These are phyloP conservation scores for Lucifuga dentata DNA, from an alignment of 2,113 vertebrate genomes.

Conservation along the genomic window DNA sequence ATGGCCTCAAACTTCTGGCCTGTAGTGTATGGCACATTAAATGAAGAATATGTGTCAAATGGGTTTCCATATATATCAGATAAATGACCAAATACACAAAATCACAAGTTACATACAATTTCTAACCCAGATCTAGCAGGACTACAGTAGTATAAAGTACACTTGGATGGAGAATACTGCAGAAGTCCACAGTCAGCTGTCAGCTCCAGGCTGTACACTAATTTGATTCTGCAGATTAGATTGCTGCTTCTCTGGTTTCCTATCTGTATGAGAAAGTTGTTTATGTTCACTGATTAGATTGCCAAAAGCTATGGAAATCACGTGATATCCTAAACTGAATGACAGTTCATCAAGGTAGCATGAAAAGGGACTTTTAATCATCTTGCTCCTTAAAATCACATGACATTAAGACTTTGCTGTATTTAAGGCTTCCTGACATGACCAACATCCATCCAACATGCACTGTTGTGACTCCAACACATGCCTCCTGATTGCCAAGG, in stretches of 20 bases:
- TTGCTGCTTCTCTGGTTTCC: constrained; percentile 1
- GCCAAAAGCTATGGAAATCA: constrained; percentile 13
- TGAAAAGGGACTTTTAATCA: constrained; percentile 37
- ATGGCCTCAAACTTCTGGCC: too few species aligned
- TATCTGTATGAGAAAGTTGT: constrained; percentile 12
- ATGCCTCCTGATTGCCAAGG: constrained; percentile 27
- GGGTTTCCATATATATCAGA: background rate
- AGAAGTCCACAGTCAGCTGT: constrained; percentile 17
- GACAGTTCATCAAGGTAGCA: constrained; percentile 43
- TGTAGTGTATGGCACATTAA: too few species aligned
- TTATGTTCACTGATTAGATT: constrained; percentile 6
- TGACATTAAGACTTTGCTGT: constrained; percentile 76
- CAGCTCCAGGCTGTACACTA: constrained; percentile 62
- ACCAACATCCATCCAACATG: constrained; percentile 24
- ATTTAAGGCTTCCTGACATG: constrained; percentile 32
- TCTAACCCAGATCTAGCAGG: constrained; percentile 14
- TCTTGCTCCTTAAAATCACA: constrained; percentile 30
- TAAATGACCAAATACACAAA: too few species aligned
- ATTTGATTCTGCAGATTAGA: constrained; percentile 40
- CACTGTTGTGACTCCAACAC: constrained; percentile 14
- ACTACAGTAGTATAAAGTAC: constrained; percentile 13
- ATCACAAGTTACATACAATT: too few species aligned
- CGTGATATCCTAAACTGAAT: constrained; percentile 5
- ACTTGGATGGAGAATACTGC: constrained; percentile 12
- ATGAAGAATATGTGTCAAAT: too few species aligned